These are phyloP conservation scores for Pantherophis guttatus DNA, from an alignment of 2,113 vertebrate genomes.

Conservation along the genomic window DNA sequence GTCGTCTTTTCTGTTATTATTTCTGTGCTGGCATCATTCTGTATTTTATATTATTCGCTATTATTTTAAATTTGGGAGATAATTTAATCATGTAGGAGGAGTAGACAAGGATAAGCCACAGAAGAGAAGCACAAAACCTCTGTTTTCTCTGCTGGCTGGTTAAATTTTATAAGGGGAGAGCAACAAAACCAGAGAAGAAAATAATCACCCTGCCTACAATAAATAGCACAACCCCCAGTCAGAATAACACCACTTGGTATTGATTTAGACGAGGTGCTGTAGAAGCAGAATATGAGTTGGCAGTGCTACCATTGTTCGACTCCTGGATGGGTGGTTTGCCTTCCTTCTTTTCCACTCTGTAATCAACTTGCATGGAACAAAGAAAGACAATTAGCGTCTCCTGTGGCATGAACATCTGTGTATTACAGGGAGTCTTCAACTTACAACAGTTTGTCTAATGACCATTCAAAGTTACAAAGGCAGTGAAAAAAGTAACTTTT, in stretches of 20 bases:
- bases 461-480: background rate
- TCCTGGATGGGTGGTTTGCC: background rate
- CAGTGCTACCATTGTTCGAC: background rate
- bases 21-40: background rate
- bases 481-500: background rate
- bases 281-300: background rate
- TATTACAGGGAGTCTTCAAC: background rate
- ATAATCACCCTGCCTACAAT: background rate
- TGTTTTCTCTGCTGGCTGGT: background rate
- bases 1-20: background rate
- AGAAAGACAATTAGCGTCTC: background rate
- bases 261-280: background rate
- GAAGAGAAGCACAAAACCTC: background rate
- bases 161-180: background rate
- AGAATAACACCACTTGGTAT: background rate
- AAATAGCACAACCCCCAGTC: background rate
- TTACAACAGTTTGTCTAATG: background rate
- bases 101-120: background rate
- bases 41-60: background rate
- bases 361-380: background rate
- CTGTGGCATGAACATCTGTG: background rate
- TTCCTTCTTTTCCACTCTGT: background rate
- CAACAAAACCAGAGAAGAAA: background rate
- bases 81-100: background rate
- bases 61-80: background rate